Conservation (phyloP, 1,140 invertebrate species). For the Stegodyphus mimosarum region DNA sequence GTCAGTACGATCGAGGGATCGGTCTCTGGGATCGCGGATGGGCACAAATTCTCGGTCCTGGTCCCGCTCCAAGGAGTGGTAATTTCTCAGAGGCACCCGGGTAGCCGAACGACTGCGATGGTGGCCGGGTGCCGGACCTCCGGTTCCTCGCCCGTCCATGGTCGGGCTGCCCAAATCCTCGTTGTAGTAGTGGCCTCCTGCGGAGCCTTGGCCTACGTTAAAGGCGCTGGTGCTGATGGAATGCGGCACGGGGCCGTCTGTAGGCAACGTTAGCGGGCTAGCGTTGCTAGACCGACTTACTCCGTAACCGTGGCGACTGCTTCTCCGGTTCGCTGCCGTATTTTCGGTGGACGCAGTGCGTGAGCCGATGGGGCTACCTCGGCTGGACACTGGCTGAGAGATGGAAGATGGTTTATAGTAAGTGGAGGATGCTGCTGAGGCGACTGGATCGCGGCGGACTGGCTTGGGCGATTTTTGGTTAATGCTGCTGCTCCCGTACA, state of each 20-base stretch:
- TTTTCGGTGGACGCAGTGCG: constrained; percentile 16
- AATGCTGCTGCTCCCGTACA: constrained; percentile 47
- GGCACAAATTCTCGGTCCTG: constrained; percentile 84
- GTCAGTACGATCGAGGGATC: constrained; percentile 66
- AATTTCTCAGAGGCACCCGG: constrained; percentile 72
- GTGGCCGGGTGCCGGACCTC: constrained; percentile 68
- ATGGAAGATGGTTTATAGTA: constrained; percentile 61
- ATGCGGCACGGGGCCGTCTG: constrained; percentile 50
- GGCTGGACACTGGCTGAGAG: constrained; percentile 62
- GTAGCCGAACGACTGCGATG: constrained; percentile 66
- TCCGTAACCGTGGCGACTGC: constrained; percentile 49
- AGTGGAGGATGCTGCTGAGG: constrained; percentile 26
- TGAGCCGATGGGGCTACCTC: constrained; percentile 52
- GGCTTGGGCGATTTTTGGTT: constrained; percentile 55
- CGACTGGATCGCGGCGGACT: constrained; percentile 1
- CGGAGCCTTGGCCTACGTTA: constrained; percentile 20
- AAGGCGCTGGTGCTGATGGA: constrained; percentile 58
- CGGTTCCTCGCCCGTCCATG: constrained; percentile 72
- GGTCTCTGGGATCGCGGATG: constrained; percentile 76
- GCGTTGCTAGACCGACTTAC: constrained; percentile 63
- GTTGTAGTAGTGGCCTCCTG: constrained; percentile 70
- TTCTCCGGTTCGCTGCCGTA: background rate
- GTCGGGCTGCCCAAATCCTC: constrained; percentile 79
- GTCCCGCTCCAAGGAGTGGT: constrained; percentile 80
- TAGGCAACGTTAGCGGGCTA: constrained; percentile 63